phyloP scores from a whole-genome alignment of 2,797 vertebrate genomes.

The Lagorchestes hirsutus region DNA sequence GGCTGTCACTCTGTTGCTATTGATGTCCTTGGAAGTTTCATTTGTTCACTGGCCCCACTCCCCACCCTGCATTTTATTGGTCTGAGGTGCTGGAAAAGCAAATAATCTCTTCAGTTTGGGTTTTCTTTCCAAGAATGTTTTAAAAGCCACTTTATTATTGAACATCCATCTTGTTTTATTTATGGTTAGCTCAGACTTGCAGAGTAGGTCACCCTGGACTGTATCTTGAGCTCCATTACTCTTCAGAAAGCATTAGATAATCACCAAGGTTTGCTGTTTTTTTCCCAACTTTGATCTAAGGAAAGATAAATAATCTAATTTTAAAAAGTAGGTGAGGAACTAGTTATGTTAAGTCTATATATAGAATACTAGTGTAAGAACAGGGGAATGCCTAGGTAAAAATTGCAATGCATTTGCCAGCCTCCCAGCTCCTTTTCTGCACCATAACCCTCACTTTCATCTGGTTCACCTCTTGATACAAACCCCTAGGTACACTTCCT shows the following conservation, averaged over 20 bases:
- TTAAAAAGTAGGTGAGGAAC: background rate
- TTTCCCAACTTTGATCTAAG: background rate
- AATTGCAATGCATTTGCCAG: background rate
- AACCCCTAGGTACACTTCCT: background rate
- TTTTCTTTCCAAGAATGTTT: background rate
- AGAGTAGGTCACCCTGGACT: background rate
- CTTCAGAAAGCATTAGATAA: background rate
- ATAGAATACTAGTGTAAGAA: background rate
- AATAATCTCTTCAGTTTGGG: background rate
- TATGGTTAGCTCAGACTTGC: background rate
- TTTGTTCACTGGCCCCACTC: background rate
- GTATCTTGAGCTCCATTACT: background rate
- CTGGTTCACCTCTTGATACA: background rate
- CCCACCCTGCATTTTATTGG: background rate
- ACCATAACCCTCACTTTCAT: background rate
- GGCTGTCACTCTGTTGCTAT: background rate
- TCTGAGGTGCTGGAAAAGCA: background rate
- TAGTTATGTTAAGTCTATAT: background rate
- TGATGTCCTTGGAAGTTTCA: background rate
- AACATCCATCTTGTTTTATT: background rate
- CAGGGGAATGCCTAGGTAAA: background rate
- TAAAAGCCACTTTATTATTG: background rate
- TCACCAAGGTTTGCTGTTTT: background rate
- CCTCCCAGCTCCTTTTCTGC: background rate
- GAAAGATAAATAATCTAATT: background rate